Evolutionary conservation across 2,113 vertebrate species (phyloP), one percentile per base, ranked within the genome.

Genomic region (Arizona elegans): DNA sequence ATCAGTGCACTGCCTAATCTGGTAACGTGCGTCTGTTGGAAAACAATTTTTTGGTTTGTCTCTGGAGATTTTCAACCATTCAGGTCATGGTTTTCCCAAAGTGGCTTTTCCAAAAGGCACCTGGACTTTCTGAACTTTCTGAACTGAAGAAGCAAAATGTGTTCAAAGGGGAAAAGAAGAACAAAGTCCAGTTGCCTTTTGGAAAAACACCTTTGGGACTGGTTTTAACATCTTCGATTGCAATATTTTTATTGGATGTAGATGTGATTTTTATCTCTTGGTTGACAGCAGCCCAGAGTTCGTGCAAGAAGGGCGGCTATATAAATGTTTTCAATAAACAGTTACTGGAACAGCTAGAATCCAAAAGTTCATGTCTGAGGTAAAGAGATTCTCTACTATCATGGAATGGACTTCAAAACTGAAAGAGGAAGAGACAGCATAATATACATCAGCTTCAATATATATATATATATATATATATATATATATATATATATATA

Each of bases 341-440:
- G 59, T 65, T 4, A 11, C 26, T 29, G 59, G n/a, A 33, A 17
- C 70, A 38, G 6, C 70, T 3, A 8, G 70, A 81, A 70, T 5
- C 15, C n/a, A 81, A 38, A 8, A 33, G 70, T 75, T 33, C 1
- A 1, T 8, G 70, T 38, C 15, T 17, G 70, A 19, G n/a, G 15
- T 81, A 81, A 33, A 75, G 13, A 81, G 6, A 19, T 81, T 38
- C 15, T 81, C 70, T 75, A 19, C n/a, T 92, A 94, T 92, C 59
- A 91, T 2, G 3, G 58, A 86, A 70, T 19, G 29, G 91, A 91
- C 54, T 95, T 23, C 62, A 90, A 90, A 93, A 92, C n/a, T 85
- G 70, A 13, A 93, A 43, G 59, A 91, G 93, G 92, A 93, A 8
- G 94, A 87, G 58, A 7, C 93, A 59, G 50, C 47, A 89, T 19